Base-by-base conservation (phyloP, 2,888 invertebrate species). In the Platynereis dumerilii region DNA sequence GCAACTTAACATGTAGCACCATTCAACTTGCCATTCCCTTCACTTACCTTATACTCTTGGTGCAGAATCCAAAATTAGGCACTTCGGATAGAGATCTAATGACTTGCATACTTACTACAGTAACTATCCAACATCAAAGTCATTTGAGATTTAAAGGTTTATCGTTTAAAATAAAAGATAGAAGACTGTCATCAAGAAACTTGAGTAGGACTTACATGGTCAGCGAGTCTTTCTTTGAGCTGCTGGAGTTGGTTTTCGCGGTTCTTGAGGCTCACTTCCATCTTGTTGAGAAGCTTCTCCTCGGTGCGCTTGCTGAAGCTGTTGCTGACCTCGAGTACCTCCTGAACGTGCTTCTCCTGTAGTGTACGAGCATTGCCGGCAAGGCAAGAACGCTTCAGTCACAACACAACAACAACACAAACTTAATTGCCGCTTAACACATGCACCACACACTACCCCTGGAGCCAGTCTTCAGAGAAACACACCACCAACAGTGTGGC, bases 161-260 rank as follows among this genome's bases (percentile, higher is more conserved):
- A n/a, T n/a, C n/a, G n/a, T n/a, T n/a, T n/a, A n/a, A n/a, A n/a
- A n/a, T n/a, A n/a, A n/a, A n/a, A n/a, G n/a, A n/a, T n/a, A n/a
- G n/a, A n/a, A n/a, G n/a, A n/a, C n/a, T n/a, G n/a, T n/a, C n/a
- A n/a, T n/a, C n/a, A n/a, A n/a, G n/a, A n/a, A n/a, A n/a, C n/a
- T n/a, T n/a, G n/a, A n/a, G n/a, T n/a, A n/a, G n/a, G 5, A 69
- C 91, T 90, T 83, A 95, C 95, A 85, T 95, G 95, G 84, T 94
- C 93, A 85, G 92, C 92, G 69, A 95, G 90, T 75, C 93, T 91
- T 76, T 93, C 92, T 75, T 93, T 87, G 90, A 94, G 92, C 85
- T 92, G 93, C 86, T 92, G 92, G 75, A 94, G 91, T 83, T 94
- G 92, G 83, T 93, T 93, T 83, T 94, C 94, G 72, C 95, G 91